Conservation (phyloP, 2,113 vertebrate genomes). For the Protomyctophum bolini region DNA sequence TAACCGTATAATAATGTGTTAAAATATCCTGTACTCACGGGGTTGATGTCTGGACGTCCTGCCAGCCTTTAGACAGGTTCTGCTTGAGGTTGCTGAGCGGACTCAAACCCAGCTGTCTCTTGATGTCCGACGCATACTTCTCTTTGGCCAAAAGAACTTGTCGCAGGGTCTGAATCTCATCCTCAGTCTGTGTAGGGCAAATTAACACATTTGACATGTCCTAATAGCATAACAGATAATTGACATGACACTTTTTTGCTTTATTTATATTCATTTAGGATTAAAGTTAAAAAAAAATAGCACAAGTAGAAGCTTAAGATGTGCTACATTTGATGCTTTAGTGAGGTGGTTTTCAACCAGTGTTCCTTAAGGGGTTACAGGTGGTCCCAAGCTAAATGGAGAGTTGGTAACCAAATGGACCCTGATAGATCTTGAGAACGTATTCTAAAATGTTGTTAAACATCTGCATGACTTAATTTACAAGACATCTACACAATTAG, state of each 20-base stretch:
- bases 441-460: no score
- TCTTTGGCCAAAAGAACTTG: conserved; percentile 94
- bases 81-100: conserved; percentile 87
- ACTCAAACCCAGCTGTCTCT: conserved; percentile 88
- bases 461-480: no score
- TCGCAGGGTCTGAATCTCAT: conserved; percentile 92
- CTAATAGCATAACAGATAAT: not conserved
- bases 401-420: no score
- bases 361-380: no score
- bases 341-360: no score
- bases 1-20: not conserved
- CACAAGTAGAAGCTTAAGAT: no score
- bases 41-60: conserved; percentile 89
- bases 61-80: conserved; percentile 91
- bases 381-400: no score
- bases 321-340: no score
- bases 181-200: conserved; percentile 83
- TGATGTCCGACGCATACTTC: conserved; percentile 87
- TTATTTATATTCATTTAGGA: no score
- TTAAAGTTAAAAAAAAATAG: no score
- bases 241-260: not conserved
- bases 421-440: no score
- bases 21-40: conserved; percentile 81
- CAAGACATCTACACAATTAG: no score
- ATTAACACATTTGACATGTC: not conserved